Evolutionary conservation across 2,113 vertebrate genomes (phyloP).

Genomic region (Anhinga rufa): DNA sequence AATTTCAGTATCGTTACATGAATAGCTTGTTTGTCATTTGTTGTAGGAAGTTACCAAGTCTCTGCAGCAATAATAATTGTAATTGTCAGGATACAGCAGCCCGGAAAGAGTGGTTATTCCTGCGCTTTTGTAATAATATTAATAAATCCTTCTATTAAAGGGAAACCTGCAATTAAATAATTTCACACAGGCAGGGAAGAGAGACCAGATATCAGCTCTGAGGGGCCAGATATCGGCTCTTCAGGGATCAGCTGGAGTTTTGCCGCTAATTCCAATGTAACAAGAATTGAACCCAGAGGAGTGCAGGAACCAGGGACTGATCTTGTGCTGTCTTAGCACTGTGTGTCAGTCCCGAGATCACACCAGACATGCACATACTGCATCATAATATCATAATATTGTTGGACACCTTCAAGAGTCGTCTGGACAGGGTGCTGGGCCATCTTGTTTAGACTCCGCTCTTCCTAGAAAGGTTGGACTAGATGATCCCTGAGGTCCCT

Average conservation of each 20-base stretch:
- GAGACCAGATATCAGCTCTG: neutral
- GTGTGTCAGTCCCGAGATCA: neutral
- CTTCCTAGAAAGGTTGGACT: too few relatives aligned
- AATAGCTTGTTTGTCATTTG: neutral
- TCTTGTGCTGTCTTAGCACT: neutral
- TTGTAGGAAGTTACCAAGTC: neutral
- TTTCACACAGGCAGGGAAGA: neutral
- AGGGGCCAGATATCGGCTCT: neutral
- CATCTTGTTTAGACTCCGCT: too few relatives aligned
- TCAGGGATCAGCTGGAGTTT: neutral
- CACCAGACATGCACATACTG: neutral
- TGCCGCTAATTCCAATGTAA: neutral
- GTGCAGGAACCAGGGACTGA: neutral
- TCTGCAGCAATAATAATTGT: neutral
- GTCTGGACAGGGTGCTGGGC: too few relatives aligned
- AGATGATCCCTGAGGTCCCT: too few relatives aligned
- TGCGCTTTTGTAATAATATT: neutral
- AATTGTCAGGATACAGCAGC: neutral
- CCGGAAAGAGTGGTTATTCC: neutral
- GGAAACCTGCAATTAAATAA: neutral
- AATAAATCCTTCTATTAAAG: neutral
- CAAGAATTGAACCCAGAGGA: neutral
- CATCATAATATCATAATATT: neutral
- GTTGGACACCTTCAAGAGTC: too few relatives aligned
- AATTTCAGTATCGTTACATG: neutral